Conservation (phyloP, 2,888 invertebrate genomes). For the Aphrophora alni region DNA sequence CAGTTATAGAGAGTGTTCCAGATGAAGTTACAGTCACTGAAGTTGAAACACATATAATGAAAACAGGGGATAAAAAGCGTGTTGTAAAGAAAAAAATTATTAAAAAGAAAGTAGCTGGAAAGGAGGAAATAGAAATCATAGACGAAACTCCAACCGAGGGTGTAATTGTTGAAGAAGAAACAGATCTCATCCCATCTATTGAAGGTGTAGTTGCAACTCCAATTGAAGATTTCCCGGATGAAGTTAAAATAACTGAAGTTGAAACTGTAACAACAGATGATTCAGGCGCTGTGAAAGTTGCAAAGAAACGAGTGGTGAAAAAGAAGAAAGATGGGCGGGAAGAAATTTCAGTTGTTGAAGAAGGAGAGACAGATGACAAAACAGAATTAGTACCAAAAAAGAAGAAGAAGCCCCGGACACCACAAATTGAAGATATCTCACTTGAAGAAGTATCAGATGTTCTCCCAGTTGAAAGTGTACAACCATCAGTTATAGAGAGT, state of each 20-base stretch:
- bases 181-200: constrained; percentile 53
- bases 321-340: constrained; percentile 43
- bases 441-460: constrained; percentile 32
- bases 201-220: constrained; percentile 50
- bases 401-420: constrained; percentile 42
- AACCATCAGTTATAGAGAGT: constrained; percentile 57
- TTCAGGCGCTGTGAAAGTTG: constrained; percentile 43
- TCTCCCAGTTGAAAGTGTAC: constrained; percentile 54
- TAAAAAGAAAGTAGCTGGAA: constrained; percentile 52
- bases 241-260: constrained; percentile 51
- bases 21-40: constrained; percentile 27
- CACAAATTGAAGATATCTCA: constrained; percentile 9
- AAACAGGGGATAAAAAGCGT: constrained; percentile 30
- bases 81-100: constrained; percentile 49
- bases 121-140: constrained; percentile 28
- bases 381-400: constrained; percentile 46
- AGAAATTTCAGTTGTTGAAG: constrained; percentile 39
- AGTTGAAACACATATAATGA: constrained; percentile 26
- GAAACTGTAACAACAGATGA: constrained; percentile 48
- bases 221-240: constrained; percentile 56
- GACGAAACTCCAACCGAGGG: constrained; percentile 52
- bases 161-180: constrained; percentile 45
- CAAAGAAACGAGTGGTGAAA: constrained; percentile 22
- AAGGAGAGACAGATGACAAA: constrained; percentile 14
- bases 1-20: constrained; percentile 56